These are phyloP conservation scores for Euzophera pinguis DNA, from an alignment of 2,888 invertebrate species.

Conservation along the genomic window DNA sequence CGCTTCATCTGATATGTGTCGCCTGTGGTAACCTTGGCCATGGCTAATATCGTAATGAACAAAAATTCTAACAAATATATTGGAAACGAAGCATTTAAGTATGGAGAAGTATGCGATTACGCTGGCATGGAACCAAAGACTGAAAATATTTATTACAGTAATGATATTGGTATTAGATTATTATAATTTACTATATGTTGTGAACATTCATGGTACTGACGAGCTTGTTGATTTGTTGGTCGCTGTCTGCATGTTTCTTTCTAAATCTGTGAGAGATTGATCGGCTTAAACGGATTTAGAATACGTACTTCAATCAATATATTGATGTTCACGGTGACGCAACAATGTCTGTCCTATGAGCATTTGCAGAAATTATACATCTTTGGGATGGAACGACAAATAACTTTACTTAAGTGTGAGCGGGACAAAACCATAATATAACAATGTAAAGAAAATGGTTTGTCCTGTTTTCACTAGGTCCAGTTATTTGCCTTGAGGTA, in stretches of 20 bases:
- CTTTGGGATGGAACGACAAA: no score
- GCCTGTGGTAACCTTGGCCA: conserved; percentile 25
- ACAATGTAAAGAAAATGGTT: no score
- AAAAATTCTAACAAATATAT: conserved; percentile 36
- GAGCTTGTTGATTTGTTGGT: conserved; percentile 26
- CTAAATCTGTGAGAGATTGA: conserved; percentile 7
- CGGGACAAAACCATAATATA: no score
- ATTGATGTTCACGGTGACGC: not conserved
- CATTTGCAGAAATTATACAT: no score
- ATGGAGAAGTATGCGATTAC: conserved; percentile 45
- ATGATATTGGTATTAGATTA: conserved; percentile 65
- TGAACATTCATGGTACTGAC: conserved; percentile 29
- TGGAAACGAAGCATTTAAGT: conserved; percentile 42
- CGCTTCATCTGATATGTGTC: conserved; percentile 51
- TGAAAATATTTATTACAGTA: conserved; percentile 66
- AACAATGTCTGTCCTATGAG: no score
- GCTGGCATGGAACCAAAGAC: conserved; percentile 72
- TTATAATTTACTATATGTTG: conserved; percentile 38
- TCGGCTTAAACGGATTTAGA: not conserved
- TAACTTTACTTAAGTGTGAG: no score
- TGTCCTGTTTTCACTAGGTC: not conserved
- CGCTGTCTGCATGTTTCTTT: conserved; percentile 21
- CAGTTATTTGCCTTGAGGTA: no score
- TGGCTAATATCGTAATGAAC: conserved; percentile 35
- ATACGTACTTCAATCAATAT: not conserved